Conservation (phyloP, 2,888 invertebrate genomes). For the Meganola albula region DNA sequence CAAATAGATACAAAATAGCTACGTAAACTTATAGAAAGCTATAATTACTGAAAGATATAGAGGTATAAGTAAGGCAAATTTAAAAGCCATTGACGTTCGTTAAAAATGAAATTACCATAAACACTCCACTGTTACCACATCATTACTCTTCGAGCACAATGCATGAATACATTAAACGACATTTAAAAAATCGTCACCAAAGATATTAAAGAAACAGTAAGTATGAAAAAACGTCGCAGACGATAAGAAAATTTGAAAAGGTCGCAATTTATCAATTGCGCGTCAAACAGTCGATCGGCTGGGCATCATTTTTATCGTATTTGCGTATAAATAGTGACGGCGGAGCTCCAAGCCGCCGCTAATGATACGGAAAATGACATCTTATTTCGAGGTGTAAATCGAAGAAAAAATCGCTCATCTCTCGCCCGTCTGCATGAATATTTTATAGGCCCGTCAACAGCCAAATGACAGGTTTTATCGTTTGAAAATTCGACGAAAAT, state of each 20-base stretch:
- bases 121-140: conserved; percentile 19
- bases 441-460: conserved; percentile 78
- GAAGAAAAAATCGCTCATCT: conserved; percentile 77
- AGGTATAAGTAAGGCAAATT: too few species aligned
- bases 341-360: conserved; percentile 69
- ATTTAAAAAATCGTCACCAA: conserved; percentile 37
- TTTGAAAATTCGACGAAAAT: conserved; percentile 77
- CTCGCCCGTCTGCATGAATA: conserved; percentile 74
- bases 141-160: conserved; percentile 38
- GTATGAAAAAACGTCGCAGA: conserved; percentile 45
- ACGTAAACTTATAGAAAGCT: not conserved
- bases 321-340: conserved; percentile 77
- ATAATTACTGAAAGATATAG: too few species aligned
- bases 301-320: conserved; percentile 76
- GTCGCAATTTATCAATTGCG: conserved; percentile 74
- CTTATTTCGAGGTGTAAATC: conserved; percentile 77
- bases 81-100: conserved; percentile 7
- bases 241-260: conserved; percentile 60
- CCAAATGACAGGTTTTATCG: conserved; percentile 78
- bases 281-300: conserved; percentile 73
- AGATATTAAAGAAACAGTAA: conserved; percentile 34
- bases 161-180: conserved; percentile 36
- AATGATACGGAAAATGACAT: conserved; percentile 79
- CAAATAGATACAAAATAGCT: conserved; percentile 7
- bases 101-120: conserved; percentile 15